Evolutionary conservation across 2,113 vertebrate genomes (phyloP).

Genomic region (Lathamus discolor): DNA sequence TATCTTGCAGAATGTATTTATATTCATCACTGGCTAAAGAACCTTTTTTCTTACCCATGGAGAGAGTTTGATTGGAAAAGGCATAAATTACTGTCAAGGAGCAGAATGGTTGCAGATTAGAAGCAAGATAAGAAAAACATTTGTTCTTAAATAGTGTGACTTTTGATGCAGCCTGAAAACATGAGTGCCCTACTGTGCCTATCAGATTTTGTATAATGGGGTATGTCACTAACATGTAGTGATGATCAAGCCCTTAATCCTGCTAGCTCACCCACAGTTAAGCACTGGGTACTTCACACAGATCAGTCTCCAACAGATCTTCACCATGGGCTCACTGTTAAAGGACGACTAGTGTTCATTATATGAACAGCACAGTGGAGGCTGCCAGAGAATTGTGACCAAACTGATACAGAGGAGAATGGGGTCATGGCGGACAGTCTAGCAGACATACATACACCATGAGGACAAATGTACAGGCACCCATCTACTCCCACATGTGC

Average conservation of each 20-base stretch:
- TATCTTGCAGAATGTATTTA: neutral
- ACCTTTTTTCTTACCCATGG: neutral
- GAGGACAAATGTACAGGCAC: neutral
- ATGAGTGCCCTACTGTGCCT: neutral
- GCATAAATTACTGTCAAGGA: neutral
- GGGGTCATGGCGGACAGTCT: too few species aligned
- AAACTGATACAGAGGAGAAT: neutral
- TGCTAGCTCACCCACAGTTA: neutral
- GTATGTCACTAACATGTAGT: neutral
- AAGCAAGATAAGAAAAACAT: neutral
- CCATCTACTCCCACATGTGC: neutral
- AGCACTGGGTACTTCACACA: neutral
- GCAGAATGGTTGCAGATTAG: neutral
- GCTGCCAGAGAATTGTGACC: neutral
- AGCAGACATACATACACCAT: neutral
- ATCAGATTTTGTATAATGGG: neutral
- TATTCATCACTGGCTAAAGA: neutral
- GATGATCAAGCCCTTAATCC: neutral
- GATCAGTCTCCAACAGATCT: neutral
- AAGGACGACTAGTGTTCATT: neutral
- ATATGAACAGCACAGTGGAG: neutral
- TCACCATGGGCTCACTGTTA: neutral
- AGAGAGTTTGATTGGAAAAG: neutral
- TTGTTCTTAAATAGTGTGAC: neutral
- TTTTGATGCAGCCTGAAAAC: neutral